Evolutionary conservation across 1,140 invertebrate genomes (phyloP).

Genomic region (Sitodiplosis mosellana): DNA sequence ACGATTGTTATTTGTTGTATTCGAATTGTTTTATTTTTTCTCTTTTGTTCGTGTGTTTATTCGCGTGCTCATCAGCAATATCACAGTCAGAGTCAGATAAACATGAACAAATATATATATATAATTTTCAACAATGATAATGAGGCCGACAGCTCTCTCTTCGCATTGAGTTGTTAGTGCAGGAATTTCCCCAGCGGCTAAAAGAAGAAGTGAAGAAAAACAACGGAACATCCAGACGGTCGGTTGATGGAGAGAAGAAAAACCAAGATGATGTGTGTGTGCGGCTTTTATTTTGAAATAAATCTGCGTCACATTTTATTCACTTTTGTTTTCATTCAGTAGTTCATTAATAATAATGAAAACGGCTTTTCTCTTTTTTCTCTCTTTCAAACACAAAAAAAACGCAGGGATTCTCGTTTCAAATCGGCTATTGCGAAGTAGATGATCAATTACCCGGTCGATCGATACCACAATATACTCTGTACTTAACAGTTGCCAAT

Average conservation of each 20-base stretch:
- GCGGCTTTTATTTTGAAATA: no score
- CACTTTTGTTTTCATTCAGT: slow-evolving; percentile 2
- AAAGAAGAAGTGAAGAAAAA: no score
- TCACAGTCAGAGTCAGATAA: no score
- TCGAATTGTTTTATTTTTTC: not conserved
- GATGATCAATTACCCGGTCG: slow-evolving; percentile 23
- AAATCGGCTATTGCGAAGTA: slow-evolving; percentile 55
- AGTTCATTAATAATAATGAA: slow-evolving; percentile 1
- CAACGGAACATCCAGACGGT: no score
- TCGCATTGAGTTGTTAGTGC: no score
- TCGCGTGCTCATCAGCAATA: not conserved
- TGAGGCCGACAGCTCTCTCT: no score
- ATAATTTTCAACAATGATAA: no score
- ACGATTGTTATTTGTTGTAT: not conserved
- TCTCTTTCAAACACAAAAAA: not conserved
- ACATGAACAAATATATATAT: no score
- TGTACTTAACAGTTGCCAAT: slow-evolving; percentile 54
- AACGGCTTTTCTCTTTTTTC: slow-evolving; percentile 1
- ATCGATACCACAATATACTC: slow-evolving; percentile 42
- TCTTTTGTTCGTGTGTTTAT: not conserved
- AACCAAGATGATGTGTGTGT: no score
- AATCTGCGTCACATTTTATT: not conserved
- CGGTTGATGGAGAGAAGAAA: no score
- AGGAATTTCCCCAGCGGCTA: no score
- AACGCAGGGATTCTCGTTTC: slow-evolving; percentile 37